These are phyloP conservation scores for Mycalesis mineus DNA, from an alignment of 2,888 invertebrate genomes.

Conservation along the genomic window DNA sequence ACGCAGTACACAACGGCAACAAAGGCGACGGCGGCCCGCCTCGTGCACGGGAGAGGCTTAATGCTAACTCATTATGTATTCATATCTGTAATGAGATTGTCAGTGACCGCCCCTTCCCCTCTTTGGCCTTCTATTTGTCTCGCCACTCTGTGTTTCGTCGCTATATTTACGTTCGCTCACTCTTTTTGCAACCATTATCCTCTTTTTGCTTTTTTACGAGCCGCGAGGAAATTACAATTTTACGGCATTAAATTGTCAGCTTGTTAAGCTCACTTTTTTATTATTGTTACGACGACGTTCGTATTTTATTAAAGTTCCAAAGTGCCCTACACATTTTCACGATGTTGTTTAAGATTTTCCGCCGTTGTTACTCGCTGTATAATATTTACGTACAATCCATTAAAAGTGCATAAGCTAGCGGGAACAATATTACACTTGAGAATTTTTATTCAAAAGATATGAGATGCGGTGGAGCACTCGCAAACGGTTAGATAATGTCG, in stretches of 20 bases:
- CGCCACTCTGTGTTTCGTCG: slow-evolving; percentile 44
- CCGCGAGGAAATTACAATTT: slow-evolving; percentile 39
- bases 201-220: slow-evolving; percentile 45
- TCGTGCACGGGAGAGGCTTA: slow-evolving; percentile 60
- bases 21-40: slow-evolving; percentile 54
- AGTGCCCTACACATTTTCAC: neutral
- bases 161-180: slow-evolving; percentile 58
- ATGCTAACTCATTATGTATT: slow-evolving; percentile 76
- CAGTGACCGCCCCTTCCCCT: slow-evolving; percentile 50
- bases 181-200: slow-evolving; percentile 57
- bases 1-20: slow-evolving; percentile 65
- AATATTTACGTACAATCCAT: slow-evolving; percentile 24
- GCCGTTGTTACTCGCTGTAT: slow-evolving; percentile 4
- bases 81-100: slow-evolving; percentile 75
- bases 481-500: slow-evolving; percentile 73
- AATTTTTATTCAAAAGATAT: slow-evolving; percentile 69
- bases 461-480: slow-evolving; percentile 61
- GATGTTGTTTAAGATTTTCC: slow-evolving; percentile 2
- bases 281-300: slow-evolving; percentile 9
- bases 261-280: slow-evolving; percentile 15
- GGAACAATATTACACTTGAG: slow-evolving; percentile 52
- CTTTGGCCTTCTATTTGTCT: slow-evolving; percentile 44
- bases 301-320: slow-evolving; percentile 7
- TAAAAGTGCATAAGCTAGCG: slow-evolving; percentile 17
- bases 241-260: slow-evolving; percentile 51